Base-by-base conservation (phyloP, 2,113 vertebrate genomes). In the Apaloderma vittatum region DNA sequence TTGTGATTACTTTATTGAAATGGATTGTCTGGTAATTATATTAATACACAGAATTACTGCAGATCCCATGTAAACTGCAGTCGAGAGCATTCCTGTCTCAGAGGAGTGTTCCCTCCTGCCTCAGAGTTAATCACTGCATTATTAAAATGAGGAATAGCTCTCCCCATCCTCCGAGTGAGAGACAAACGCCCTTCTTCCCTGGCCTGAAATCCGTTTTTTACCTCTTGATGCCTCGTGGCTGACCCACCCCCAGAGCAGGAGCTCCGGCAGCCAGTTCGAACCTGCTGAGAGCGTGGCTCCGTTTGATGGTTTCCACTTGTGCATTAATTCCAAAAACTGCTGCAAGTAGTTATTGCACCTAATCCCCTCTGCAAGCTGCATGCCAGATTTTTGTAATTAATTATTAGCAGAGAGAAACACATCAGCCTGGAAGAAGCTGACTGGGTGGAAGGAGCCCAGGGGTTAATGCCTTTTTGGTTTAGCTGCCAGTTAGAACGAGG, bases 401-500 rank as follows among this genome's bases (percentile, higher is more conserved):
- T 97, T 95, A 88, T 92, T 85, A 93, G 88, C 55, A 74, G 80
- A 82, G 30, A 95, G 61, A 80, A 95, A 80, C 79, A 78, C 5
- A 4, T 26, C 52, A 52, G 93, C 82, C 81, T 91, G 36, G 63
- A 46, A 84, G 91, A 90, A 93, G 83, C 86, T 0, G 5, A 22
- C 67, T 55, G 77, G 86, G 26, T 66, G 91, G 72, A 68, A 77
- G 82, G 71, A 95, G 66, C 63, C 32, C 61, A 6, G 2, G 8
- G 88, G 70, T 76, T 77, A 52, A 91, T 36, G 83, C 51, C 45
- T 81, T 63, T 90, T 83, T 75, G 97, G 87, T 76, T 95, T 51
- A 82, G 84, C 94, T 98, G 94, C 93, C 96, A 95, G 94, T 92
- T 92, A 81, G 88, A 91, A 91, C 79, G 91, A 97, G 94, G 95